Percentiles rank a stretch among this genome's conserved stretches.
phyloP scores from a whole-genome alignment of 2,797 vertebrate genomes.

The Chelmon rostratus region DNA sequence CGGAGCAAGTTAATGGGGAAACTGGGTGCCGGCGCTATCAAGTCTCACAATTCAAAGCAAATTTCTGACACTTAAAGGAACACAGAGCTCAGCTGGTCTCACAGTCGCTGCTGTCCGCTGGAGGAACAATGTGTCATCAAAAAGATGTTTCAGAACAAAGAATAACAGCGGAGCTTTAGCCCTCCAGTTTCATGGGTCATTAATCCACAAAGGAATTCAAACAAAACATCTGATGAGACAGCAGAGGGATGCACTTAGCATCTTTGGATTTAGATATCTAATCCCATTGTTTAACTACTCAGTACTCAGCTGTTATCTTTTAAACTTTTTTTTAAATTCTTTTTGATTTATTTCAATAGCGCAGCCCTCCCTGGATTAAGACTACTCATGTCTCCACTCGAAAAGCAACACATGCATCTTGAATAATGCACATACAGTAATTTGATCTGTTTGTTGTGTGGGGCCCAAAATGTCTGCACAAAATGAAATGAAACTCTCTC shows the following conservation, averaged over 20 bases:
- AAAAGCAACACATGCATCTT: conserved; percentile 64
- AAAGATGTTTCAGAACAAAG: conserved; percentile 33
- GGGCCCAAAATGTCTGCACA: conserved; percentile 29
- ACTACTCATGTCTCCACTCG: no score
- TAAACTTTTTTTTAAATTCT: not conserved
- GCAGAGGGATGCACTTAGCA: not conserved
- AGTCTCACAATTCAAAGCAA: conserved; percentile 71
- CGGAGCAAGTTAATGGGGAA: conserved; percentile 65
- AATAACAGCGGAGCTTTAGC: not conserved
- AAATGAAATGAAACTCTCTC: conserved; percentile 6
- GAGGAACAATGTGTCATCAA: conserved; percentile 7
- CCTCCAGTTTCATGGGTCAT: not conserved
- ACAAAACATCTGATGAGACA: conserved; percentile 39
- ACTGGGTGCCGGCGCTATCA: conserved; percentile 56
- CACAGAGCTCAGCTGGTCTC: not conserved
- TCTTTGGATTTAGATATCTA: conserved; percentile 39
- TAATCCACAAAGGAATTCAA: conserved; percentile 28
- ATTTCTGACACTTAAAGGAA: conserved; percentile 55
- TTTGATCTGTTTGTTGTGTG: conserved; percentile 49
- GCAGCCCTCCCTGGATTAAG: no score
- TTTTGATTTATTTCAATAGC: conserved; percentile 29
- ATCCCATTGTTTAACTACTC: conserved; percentile 39
- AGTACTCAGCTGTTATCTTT: conserved; percentile 4
- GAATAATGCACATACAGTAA: conserved; percentile 43
- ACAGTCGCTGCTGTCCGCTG: not conserved